phyloP scores from a whole-genome alignment of 2,888 invertebrate species.

The Eilema sororculum region DNA sequence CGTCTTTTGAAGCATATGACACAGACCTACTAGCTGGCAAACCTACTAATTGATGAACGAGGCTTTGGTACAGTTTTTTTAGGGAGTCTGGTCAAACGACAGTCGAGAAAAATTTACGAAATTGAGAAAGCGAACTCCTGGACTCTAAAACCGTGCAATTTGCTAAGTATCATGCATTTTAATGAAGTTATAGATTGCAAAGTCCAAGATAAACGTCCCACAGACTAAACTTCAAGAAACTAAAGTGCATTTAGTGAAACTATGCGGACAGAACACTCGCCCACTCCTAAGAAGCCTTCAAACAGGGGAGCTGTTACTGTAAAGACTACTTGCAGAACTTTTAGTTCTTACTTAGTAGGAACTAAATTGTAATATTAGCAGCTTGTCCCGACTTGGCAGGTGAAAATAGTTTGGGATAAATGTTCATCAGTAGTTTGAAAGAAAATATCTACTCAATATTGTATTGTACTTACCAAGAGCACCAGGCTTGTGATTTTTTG shows the following conservation, averaged over 20 bases:
- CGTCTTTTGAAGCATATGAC: too few species aligned
- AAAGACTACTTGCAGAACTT: constrained; percentile 30
- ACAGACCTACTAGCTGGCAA: too few species aligned
- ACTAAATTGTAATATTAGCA: background rate
- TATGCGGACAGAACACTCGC: constrained; percentile 17
- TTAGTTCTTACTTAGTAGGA: constrained; percentile 10
- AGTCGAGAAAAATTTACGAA: too few species aligned
- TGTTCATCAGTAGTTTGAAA: too few species aligned
- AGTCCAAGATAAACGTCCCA: constrained; percentile 5
- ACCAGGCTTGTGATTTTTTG: constrained; percentile 4
- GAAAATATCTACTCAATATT: too few species aligned
- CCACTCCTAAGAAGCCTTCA: constrained; percentile 1
- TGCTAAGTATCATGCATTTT: background rate
- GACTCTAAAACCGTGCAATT: background rate
- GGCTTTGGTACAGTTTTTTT: too few species aligned
- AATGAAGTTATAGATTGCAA: background rate
- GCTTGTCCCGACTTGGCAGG: too few species aligned
- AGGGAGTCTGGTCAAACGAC: too few species aligned
- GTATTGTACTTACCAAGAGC: constrained; percentile 11
- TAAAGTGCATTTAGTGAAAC: constrained; percentile 42
- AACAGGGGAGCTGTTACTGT: constrained; percentile 11
- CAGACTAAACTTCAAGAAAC: constrained; percentile 20
- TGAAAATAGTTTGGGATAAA: background rate
- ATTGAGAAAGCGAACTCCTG: too few species aligned
- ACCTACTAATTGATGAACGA: too few species aligned